These are phyloP conservation scores for Cebidichthys violaceus DNA, from an alignment of 2,113 vertebrate genomes.

Conservation along the genomic window DNA sequence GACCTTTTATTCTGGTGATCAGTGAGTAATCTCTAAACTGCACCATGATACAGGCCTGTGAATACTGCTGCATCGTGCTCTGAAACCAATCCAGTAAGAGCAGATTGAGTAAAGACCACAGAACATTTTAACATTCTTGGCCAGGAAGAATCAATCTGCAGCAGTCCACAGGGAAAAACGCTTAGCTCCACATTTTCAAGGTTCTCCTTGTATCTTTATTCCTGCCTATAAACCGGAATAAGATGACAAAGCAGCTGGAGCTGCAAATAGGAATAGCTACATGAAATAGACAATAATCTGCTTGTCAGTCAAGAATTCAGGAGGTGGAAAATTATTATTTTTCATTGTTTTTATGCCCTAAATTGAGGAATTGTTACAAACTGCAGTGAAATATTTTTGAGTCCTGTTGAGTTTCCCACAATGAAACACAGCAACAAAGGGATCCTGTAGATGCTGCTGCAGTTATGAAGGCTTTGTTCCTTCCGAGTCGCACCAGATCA, in stretches of 20 bases:
- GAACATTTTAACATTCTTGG: conserved; percentile 76
- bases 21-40: conserved; percentile 68
- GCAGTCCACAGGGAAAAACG: conserved; percentile 63
- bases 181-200: conserved; percentile 72
- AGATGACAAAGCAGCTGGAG: conserved; percentile 48
- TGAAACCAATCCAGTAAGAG: conserved; percentile 65
- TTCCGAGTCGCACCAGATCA: conserved; percentile 69
- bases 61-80: conserved; percentile 69
- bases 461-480: conserved; percentile 68
- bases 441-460: conserved; percentile 56
- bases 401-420: conserved; percentile 30
- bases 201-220: conserved; percentile 56
- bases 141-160: conserved; percentile 73
- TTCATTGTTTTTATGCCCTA: conserved; percentile 20
- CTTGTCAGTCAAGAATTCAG: conserved; percentile 34
- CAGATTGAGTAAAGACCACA: conserved; percentile 68
- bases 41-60: conserved; percentile 53
- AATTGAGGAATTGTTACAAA: conserved; percentile 35
- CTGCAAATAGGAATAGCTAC: conserved; percentile 17
- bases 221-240: conserved; percentile 54
- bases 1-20: conserved; percentile 72
- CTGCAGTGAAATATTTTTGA: conserved; percentile 5
- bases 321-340: conserved; percentile 17
- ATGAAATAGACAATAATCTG: conserved; percentile 50
- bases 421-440: conserved; percentile 23